A percentile compares a stretch with the other conserved stretches of the same genome.
Conservation (phyloP, 2,113 vertebrate genomes). For the Ivindomyrus marchei region DNA sequence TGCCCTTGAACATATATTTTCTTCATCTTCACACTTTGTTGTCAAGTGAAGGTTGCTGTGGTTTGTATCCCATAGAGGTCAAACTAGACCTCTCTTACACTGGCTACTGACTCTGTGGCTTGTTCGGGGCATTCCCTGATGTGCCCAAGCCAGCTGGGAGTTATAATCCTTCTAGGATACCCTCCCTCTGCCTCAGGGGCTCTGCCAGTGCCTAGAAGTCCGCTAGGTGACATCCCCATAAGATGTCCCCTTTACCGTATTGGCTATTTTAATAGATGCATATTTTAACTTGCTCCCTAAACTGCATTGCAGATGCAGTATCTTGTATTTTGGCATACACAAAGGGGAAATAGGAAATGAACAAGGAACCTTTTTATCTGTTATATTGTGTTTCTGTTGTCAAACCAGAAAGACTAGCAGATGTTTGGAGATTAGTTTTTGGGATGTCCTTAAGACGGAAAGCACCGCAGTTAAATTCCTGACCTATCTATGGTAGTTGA, state of each 20-base stretch:
- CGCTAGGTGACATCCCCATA: not conserved
- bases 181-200: not conserved
- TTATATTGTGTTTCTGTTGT: not conserved
- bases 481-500: not conserved
- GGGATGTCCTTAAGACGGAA: not conserved
- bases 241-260: not conserved
- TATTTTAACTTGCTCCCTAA: not conserved
- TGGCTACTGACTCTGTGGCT: not conserved
- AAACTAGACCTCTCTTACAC: not conserved
- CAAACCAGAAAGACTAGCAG: conserved; percentile 7
- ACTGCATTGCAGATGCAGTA: too few relatives aligned
- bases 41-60: not conserved
- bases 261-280: not conserved
- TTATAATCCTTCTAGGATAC: not conserved
- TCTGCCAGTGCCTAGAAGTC: not conserved
- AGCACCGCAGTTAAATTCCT: not conserved
- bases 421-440: not conserved
- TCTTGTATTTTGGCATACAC: not conserved
- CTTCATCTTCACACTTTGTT: not conserved
- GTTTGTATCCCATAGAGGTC: not conserved
- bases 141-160: not conserved
- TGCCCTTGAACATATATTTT: not conserved
- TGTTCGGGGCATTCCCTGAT: not conserved
- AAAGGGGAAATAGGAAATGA: not conserved
- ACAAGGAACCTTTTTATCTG: not conserved